Conservation (phyloP, 2,888 invertebrate species). For the Galeopsomyia nigrocyanea region DNA sequence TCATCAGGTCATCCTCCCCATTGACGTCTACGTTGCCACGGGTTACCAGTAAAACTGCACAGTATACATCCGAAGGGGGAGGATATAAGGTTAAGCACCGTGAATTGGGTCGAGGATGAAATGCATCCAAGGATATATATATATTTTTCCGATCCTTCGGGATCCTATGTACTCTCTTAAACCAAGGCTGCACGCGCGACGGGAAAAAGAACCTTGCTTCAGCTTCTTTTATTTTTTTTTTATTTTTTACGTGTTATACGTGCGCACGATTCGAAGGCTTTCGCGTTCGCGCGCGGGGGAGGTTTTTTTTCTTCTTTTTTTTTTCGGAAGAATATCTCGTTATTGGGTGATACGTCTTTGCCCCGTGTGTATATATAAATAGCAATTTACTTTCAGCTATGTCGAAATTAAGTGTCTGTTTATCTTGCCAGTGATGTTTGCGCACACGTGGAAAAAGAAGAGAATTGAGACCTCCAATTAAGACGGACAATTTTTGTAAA, state of each 20-base stretch:
- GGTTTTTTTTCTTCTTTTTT: not conserved
- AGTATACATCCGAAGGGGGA: too few relatives aligned
- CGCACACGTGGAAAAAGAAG: too few relatives aligned
- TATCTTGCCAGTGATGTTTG: too few relatives aligned
- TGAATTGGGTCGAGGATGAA: conserved; percentile 46
- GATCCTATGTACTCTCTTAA: not conserved
- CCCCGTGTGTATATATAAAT: not conserved
- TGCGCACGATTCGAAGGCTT: conserved; percentile 7
- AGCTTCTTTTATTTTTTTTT: not conserved
- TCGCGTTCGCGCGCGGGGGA: not conserved
- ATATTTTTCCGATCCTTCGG: too few relatives aligned
- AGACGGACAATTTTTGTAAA: too few relatives aligned
- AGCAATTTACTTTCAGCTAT: too few relatives aligned
- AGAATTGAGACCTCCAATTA: too few relatives aligned
- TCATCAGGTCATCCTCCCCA: conserved; percentile 50
- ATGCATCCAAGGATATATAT: not conserved
- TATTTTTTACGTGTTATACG: conserved; percentile 13
- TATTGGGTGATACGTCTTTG: not conserved
- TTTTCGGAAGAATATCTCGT: conserved; percentile 12
- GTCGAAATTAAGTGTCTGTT: too few relatives aligned
- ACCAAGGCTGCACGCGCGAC: not conserved
- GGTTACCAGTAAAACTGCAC: conserved; percentile 49
- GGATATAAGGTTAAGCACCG: conserved; percentile 48
- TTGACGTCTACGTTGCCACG: conserved; percentile 55
- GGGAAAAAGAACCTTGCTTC: not conserved